These are phyloP conservation scores for Leuciscus waleckii DNA, from an alignment of 2,797 vertebrate genomes.

Conservation along the genomic window DNA sequence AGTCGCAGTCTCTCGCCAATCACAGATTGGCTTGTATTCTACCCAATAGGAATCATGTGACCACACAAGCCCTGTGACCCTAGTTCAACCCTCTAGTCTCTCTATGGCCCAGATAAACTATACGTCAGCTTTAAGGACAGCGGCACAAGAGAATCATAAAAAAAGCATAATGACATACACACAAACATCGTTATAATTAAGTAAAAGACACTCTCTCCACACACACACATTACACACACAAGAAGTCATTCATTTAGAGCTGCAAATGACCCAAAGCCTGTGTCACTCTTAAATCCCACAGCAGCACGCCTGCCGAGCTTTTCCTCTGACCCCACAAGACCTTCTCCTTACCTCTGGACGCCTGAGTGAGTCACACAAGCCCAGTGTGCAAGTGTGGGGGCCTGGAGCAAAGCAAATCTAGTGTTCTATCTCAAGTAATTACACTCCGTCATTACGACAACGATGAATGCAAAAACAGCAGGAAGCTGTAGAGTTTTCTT, in stretches of 20 bases:
- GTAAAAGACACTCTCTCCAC: conserved; percentile 10
- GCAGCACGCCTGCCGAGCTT: neutral
- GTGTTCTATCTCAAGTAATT: conserved; percentile 34
- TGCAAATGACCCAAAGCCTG: conserved; percentile 10
- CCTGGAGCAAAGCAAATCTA: conserved; percentile 34
- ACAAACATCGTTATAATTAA: neutral
- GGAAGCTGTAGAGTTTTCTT: conserved; percentile 34
- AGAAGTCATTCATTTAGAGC: conserved; percentile 1
- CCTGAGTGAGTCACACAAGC: conserved; percentile 38
- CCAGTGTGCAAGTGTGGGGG: conserved; percentile 13
- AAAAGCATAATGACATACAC: conserved; percentile 15
- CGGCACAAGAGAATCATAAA: neutral
- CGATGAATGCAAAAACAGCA: conserved; percentile 38
- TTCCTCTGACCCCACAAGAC: conserved; percentile 37
- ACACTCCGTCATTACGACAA: conserved; percentile 24
- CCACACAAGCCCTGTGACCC: conserved; percentile 6
- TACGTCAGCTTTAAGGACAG: neutral
- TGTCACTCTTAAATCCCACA: conserved; percentile 16
- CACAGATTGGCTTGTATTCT: neutral
- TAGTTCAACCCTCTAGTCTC: neutral
- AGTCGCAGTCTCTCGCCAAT: neutral
- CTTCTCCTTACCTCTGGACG: conserved; percentile 35
- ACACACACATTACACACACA: conserved; percentile 5
- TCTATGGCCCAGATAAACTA: neutral
- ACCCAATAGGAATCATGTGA: conserved; percentile 7